A percentile compares a stretch with the other conserved stretches of the same genome.
phyloP scores from a whole-genome alignment of 2,888 invertebrate genomes.

The Timandra comae region DNA sequence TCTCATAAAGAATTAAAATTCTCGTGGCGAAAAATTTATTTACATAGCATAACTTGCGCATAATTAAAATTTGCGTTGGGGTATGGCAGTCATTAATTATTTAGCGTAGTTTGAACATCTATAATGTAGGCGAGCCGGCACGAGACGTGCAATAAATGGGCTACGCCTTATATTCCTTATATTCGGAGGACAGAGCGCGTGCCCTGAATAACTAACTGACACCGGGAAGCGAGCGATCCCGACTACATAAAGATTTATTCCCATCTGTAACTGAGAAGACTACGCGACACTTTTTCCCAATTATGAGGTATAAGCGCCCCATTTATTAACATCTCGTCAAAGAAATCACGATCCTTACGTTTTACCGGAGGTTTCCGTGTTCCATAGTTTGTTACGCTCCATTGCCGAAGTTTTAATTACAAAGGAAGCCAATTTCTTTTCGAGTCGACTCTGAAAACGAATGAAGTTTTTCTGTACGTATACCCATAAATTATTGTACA shows the following conservation, averaged over 20 bases:
- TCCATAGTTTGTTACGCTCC: conserved; percentile 18
- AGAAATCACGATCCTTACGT: conserved; percentile 49
- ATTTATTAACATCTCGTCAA: conserved; percentile 73
- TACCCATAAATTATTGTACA: not conserved
- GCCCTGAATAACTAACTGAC: conserved; percentile 58
- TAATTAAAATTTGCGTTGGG: conserved; percentile 60
- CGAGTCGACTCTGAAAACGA: conserved; percentile 3
- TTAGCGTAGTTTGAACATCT: conserved; percentile 60
- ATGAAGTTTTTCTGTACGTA: conserved; percentile 5
- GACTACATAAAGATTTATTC: conserved; percentile 75
- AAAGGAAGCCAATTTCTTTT: conserved; percentile 22
- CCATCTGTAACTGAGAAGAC: conserved; percentile 72
- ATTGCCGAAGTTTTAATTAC: conserved; percentile 34
- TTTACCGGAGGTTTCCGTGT: conserved; percentile 17
- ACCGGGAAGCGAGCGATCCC: conserved; percentile 33
- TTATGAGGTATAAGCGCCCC: conserved; percentile 70
- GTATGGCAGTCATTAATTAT: conserved; percentile 62
- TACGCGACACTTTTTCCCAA: conserved; percentile 75
- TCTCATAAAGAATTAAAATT: too few species aligned
- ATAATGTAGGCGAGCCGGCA: conserved; percentile 38
- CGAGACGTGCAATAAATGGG: conserved; percentile 65
- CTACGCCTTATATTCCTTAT: conserved; percentile 70
- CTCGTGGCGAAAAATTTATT: conserved; percentile 8
- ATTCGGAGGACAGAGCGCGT: conserved; percentile 71
- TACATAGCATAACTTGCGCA: conserved; percentile 30